phyloP scores from a whole-genome alignment of 2,113 vertebrate species.

The Alligator mississippiensis region DNA sequence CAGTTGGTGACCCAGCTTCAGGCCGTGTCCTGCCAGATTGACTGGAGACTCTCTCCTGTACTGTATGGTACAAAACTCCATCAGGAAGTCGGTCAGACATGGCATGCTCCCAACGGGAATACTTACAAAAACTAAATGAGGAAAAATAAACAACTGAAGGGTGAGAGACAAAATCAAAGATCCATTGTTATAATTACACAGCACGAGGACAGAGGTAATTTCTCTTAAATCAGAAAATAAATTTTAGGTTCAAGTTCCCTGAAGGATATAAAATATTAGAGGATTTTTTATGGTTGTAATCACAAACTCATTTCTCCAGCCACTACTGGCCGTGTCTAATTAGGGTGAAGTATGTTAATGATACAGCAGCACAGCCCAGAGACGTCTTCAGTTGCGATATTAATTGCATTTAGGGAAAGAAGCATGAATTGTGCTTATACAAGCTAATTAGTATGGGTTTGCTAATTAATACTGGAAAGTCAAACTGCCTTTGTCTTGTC shows the following conservation, averaged over 20 bases:
- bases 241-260: conserved; percentile 45
- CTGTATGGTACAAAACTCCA: background rate
- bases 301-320: conserved; percentile 70
- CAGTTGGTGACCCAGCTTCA: background rate
- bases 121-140: background rate
- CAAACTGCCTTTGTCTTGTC: conserved; percentile 79
- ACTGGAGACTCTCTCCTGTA: background rate
- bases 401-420: conserved; percentile 79
- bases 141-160: conserved; percentile 30
- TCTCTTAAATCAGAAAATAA: conserved; percentile 68
- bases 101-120: background rate
- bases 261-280: conserved; percentile 66
- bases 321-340: conserved; percentile 69
- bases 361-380: conserved; percentile 56
- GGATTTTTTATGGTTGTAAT: conserved; percentile 64
- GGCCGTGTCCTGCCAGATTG: background rate
- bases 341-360: conserved; percentile 75
- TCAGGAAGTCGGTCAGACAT: background rate
- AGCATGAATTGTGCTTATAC: conserved; percentile 74
- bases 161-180: conserved; percentile 40
- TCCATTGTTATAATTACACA: conserved; percentile 54
- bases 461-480: conserved; percentile 83
- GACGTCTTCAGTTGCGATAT: conserved; percentile 64
- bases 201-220: conserved; percentile 31
- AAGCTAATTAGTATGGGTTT: conserved; percentile 78